Base-by-base conservation (phyloP, 2,797 vertebrate species). In the Champsocephalus esox region DNA sequence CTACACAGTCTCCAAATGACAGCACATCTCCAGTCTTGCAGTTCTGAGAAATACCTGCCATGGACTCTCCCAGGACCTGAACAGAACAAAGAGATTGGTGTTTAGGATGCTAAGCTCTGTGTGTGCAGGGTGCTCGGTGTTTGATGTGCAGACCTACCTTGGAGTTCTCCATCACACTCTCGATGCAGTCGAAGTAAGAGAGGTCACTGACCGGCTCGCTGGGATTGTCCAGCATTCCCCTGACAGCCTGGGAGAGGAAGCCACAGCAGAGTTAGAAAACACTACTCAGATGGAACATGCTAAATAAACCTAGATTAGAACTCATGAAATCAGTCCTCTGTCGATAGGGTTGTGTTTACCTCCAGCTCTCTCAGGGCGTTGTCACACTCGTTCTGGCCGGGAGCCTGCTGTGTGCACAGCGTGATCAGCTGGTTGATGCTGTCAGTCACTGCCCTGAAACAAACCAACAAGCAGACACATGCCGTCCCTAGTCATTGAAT, bases 371-470 rank as follows among this genome's bases (percentile, higher is more conserved):
- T 94, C 69, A 99, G 93, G 24, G 98, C 98, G 0, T 99, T 99
- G 88, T 99, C 98, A 81, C 98, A 99, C 88, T 99, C 98, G 86
- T 99, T 99, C 94, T 99, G 98, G 49, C 98, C 98, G 0, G 98
- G 98, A n/a, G 98, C 98, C 90, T 99, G 98, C 78, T 99, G 98
- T 12, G 98, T 99, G 11, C 98, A 99, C 87, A 99, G 90, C 0
- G 96, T 99, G 92, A 99, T 99, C 80, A 99, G 96, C 88, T 99
- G 98, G 87, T 99, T 99, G 87, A 99, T 99, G 87, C 98, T 99
- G 90, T 99, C 98, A 0, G 98, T 99, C 89, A 99, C 98, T 12
- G 98, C 97, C 92, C 98, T 99, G 87, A 64, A 84, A 89, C 45
- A 88, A 48, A 83, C 17, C 19, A 64, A 76, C 43, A 28, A 50